A percentile compares a stretch with the other conserved stretches of the same genome.
These are phyloP conservation scores for Pithys albifrons DNA, from an alignment of 2,113 vertebrate genomes.

Conservation along the genomic window DNA sequence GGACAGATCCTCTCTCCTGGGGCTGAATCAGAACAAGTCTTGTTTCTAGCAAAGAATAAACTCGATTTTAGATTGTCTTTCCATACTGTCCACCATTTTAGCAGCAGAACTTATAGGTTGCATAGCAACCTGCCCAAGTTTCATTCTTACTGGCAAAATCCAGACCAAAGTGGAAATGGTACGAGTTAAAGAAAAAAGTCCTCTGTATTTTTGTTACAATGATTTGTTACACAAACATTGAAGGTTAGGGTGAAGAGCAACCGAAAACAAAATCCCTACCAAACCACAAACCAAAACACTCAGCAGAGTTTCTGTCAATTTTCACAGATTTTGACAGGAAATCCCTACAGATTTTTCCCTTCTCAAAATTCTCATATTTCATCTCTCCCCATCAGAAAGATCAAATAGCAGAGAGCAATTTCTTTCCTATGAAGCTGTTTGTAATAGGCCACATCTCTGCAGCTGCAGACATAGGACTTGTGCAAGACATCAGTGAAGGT, in stretches of 20 bases:
- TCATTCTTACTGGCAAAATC: background rate
- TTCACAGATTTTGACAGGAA: background rate
- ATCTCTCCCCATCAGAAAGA: background rate
- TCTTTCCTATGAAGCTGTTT: background rate
- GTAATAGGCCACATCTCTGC: background rate
- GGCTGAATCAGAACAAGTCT: background rate
- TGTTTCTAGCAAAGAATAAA: background rate
- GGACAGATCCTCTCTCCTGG: background rate
- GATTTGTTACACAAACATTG: background rate
- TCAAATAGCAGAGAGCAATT: background rate
- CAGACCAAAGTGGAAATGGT: background rate
- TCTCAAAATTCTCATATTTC: background rate
- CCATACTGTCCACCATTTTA: background rate
- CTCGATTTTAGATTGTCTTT: background rate
- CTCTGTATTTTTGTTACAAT: background rate
- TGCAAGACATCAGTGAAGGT: background rate
- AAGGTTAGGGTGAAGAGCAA: background rate
- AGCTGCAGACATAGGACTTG: background rate
- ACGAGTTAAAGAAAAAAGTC: background rate
- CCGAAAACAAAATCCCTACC: too few relatives aligned
- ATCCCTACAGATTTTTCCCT: background rate
- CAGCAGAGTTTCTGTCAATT: background rate
- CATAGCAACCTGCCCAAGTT: background rate
- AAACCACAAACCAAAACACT: background rate
- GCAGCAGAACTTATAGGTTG: background rate